Conservation (phyloP, 2,797 vertebrate species). For the Halcyon leucocephala region DNA sequence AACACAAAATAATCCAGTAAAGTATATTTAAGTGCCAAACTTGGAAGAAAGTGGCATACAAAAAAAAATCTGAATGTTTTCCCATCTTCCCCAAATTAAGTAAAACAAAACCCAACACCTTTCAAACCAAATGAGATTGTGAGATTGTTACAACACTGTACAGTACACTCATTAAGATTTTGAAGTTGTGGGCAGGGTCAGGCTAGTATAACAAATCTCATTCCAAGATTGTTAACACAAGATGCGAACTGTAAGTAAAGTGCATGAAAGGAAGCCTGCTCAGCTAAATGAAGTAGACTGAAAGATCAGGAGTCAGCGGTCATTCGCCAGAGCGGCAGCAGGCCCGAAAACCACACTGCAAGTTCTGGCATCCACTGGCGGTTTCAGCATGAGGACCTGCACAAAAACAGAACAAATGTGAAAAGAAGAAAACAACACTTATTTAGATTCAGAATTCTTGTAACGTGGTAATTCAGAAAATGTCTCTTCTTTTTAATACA, state of each 20-base stretch:
- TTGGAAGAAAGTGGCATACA: constrained; percentile 64
- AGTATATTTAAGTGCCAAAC: constrained; percentile 72
- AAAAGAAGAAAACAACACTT: constrained; percentile 65
- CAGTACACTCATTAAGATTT: constrained; percentile 72
- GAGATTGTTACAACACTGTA: constrained; percentile 75
- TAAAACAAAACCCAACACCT: constrained; percentile 65
- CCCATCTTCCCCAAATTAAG: constrained; percentile 65
- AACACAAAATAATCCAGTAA: constrained; percentile 70
- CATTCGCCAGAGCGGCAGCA: constrained; percentile 99
- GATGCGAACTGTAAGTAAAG: constrained; percentile 87
- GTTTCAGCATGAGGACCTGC: constrained; percentile 97
- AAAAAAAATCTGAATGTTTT: constrained; percentile 37
- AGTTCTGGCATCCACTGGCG: constrained; percentile 99
- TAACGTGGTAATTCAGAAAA: neutral
- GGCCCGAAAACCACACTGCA: constrained; percentile 98
- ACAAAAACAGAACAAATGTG: constrained; percentile 79
- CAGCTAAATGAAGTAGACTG: constrained; percentile 81
- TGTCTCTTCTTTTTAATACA: neutral
- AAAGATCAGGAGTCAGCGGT: constrained; percentile 67
- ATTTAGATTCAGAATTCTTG: neutral
- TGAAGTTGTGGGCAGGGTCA: constrained; percentile 60
- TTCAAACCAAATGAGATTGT: constrained; percentile 69
- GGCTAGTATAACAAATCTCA: constrained; percentile 73
- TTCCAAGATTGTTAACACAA: constrained; percentile 79
- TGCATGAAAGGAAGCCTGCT: constrained; percentile 88